Conservation (phyloP, 2,113 vertebrate genomes). For the Tamias sibiricus region DNA sequence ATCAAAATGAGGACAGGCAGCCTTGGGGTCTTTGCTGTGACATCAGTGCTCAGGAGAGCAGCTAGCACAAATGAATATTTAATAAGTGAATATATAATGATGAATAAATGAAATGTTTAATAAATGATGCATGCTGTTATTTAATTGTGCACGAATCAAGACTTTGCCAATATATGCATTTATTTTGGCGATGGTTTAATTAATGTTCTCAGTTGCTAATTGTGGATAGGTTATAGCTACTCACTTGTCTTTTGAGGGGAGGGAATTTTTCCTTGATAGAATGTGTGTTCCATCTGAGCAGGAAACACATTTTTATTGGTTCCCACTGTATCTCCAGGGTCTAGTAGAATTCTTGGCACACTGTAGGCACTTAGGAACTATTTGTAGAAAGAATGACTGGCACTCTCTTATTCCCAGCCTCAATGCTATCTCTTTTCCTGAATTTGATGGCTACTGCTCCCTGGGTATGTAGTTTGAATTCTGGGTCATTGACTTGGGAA, state of each 20-base stretch:
- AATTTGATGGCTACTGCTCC: not conserved
- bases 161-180: not conserved
- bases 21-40: not conserved
- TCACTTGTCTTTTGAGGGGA: not conserved
- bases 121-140: too few species aligned
- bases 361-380: not conserved
- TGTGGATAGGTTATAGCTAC: not conserved
- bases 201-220: too few species aligned
- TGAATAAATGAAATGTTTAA: not conserved
- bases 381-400: too few species aligned
- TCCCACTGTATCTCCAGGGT: too few species aligned
- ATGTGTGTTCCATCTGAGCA: fast-evolving
- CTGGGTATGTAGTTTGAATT: not conserved
- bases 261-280: too few species aligned
- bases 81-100: not conserved
- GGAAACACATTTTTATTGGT: not conserved
- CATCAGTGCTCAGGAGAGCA: not conserved
- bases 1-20: not conserved
- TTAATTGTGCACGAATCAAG: not conserved
- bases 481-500: not conserved
- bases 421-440: not conserved
- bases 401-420: too few species aligned
- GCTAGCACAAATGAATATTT: not conserved
- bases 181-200: not conserved
- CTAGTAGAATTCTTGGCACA: not conserved